These are phyloP conservation scores for Fregetta grallaria DNA, from an alignment of 2,113 vertebrate genomes.

Conservation along the genomic window DNA sequence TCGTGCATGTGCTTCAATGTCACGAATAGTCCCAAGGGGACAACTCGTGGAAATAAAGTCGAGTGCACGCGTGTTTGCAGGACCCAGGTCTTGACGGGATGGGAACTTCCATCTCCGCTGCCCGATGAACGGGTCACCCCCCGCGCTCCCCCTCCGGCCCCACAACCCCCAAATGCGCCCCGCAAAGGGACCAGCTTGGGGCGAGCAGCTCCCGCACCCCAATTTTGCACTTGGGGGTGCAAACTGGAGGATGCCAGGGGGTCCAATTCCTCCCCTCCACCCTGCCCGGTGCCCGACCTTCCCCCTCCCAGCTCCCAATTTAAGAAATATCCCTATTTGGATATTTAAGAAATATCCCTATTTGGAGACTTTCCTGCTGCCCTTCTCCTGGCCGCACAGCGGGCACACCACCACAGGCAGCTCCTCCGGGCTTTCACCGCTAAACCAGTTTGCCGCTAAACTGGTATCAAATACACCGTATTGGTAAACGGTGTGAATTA, in stretches of 20 bases:
- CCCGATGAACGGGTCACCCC: neutral
- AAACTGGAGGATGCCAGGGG: too few species aligned
- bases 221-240: neutral
- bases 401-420: neutral
- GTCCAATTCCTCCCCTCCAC: neutral
- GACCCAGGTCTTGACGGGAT: neutral
- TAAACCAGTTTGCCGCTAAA: neutral
- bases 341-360: neutral
- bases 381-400: neutral
- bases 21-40: neutral
- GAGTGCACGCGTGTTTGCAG: neutral
- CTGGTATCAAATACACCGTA: accelerated
- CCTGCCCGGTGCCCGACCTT: neutral
- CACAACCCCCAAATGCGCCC: neutral
- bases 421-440: neutral
- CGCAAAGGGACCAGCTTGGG: neutral
- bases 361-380: neutral
- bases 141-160: neutral
- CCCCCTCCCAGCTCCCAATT: neutral
- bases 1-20: neutral
- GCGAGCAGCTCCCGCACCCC: neutral
- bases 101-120: neutral
- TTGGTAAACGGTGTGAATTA: neutral
- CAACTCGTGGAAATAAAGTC: accelerated
- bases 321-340: neutral